Evolutionary conservation across 1,140 invertebrate species (phyloP).

Genomic region (Chionoecetes opilio): DNA sequence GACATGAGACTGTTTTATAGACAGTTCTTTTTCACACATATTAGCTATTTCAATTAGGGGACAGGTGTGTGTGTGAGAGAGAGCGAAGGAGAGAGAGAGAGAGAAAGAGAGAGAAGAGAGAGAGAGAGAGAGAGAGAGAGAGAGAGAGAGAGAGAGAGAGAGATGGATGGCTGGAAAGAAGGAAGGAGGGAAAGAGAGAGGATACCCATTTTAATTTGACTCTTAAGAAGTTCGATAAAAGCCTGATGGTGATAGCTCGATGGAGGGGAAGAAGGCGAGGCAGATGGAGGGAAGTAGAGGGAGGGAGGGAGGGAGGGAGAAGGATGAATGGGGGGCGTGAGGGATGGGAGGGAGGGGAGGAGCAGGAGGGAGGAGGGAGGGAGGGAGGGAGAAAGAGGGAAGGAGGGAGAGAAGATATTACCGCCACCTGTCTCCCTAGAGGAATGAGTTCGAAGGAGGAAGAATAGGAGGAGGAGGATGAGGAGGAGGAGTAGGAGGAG

Average conservation of each 20-base stretch:
- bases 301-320: too few species aligned
- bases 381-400: background rate
- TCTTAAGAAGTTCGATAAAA: background rate
- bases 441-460: background rate
- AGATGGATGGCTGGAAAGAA: too few species aligned
- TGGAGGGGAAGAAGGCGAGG: background rate
- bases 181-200: background rate
- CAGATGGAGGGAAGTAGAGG: too few species aligned
- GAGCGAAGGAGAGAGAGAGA: background rate
- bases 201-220: background rate
- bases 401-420: background rate
- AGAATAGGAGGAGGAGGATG: background rate
- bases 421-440: too few species aligned
- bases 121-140: too few species aligned
- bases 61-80: background rate
- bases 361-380: background rate
- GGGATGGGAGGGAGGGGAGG: too few species aligned
- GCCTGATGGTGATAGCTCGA: background rate
- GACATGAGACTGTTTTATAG: too few species aligned
- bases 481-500: background rate
- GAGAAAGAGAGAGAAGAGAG: background rate
- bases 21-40: background rate
- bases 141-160: too few species aligned
- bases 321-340: too few species aligned
- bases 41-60: background rate